These are phyloP conservation scores for Papilio gigon DNA, from an alignment of 2,888 invertebrate species.

Conservation along the genomic window DNA sequence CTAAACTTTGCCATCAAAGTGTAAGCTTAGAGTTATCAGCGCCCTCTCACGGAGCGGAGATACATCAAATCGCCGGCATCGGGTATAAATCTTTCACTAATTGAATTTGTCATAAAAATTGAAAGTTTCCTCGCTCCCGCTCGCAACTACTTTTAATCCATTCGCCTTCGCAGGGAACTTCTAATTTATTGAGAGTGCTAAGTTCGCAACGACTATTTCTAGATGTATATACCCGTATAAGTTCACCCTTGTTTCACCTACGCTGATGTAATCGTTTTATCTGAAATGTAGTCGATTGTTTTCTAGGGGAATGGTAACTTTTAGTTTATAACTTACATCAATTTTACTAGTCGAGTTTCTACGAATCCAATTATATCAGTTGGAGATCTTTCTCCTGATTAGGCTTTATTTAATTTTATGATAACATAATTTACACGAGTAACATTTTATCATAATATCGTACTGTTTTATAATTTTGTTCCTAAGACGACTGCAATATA, in stretches of 20 bases:
- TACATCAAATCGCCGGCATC: constrained; percentile 60
- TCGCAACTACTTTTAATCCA: constrained; percentile 79
- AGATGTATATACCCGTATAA: constrained; percentile 61
- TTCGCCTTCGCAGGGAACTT: constrained; percentile 78
- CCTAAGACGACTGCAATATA: background rate
- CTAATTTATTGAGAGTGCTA: constrained; percentile 81
- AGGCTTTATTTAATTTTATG: constrained; percentile 23
- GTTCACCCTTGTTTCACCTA: constrained; percentile 66
- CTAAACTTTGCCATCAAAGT: constrained; percentile 63
- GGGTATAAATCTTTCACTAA: constrained; percentile 74
- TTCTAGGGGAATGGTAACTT: constrained; percentile 49
- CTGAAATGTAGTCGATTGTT: constrained; percentile 58
- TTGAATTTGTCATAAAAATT: constrained; percentile 82
- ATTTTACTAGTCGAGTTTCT: constrained; percentile 37
- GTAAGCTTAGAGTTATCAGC: constrained; percentile 53
- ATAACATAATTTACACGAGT: constrained; percentile 3
- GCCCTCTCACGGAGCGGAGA: constrained; percentile 58
- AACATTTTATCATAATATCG: background rate
- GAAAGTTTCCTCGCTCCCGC: constrained; percentile 74
- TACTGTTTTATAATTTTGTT: background rate
- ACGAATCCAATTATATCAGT: constrained; percentile 36
- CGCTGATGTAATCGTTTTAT: constrained; percentile 68
- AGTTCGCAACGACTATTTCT: constrained; percentile 70
- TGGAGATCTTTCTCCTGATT: constrained; percentile 21
- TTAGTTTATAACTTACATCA: constrained; percentile 41